Conservation (phyloP, 1,140 invertebrate species). For the Drosophila leontia region DNA sequence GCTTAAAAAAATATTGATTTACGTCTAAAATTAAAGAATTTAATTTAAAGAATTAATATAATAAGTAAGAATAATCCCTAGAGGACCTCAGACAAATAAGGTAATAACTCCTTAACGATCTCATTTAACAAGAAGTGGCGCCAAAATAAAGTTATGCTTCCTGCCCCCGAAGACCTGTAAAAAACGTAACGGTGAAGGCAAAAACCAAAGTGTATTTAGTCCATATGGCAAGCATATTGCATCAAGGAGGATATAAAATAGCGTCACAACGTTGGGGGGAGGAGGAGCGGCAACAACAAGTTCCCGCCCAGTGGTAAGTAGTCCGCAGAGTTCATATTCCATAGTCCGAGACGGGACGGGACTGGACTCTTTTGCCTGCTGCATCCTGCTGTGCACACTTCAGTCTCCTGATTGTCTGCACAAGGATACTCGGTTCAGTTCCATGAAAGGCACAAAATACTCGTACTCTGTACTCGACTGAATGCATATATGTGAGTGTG, state of each 20-base stretch:
- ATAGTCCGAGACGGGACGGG: not conserved
- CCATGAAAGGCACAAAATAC: constrained; percentile 53
- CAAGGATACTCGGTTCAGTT: constrained; percentile 43
- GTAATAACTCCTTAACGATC: not conserved
- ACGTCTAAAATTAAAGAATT: too few relatives aligned
- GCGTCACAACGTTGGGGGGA: constrained; percentile 21
- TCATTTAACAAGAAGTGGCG: not conserved
- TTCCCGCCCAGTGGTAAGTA: constrained; percentile 45
- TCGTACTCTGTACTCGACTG: constrained; percentile 10
- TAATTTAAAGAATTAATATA: too few relatives aligned
- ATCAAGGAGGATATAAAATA: constrained; percentile 45
- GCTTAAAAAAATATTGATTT: too few relatives aligned
- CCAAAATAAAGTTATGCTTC: constrained; percentile 11
- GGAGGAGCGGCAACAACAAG: constrained; percentile 61
- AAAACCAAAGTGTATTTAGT: constrained; percentile 53
- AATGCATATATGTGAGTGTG: constrained; percentile 10
- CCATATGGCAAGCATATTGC: constrained; percentile 78
- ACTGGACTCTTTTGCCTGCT: constrained; percentile 32
- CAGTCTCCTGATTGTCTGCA: constrained; percentile 50
- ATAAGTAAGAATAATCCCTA: too few relatives aligned
- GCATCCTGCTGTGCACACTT: constrained; percentile 64
- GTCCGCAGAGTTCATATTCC: constrained; percentile 10
- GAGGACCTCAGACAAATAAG: not conserved
- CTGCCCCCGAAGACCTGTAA: not conserved
- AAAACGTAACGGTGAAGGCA: constrained; percentile 48